phyloP scores from a whole-genome alignment of 2,888 invertebrate species.

The Harpalus rufipes region DNA sequence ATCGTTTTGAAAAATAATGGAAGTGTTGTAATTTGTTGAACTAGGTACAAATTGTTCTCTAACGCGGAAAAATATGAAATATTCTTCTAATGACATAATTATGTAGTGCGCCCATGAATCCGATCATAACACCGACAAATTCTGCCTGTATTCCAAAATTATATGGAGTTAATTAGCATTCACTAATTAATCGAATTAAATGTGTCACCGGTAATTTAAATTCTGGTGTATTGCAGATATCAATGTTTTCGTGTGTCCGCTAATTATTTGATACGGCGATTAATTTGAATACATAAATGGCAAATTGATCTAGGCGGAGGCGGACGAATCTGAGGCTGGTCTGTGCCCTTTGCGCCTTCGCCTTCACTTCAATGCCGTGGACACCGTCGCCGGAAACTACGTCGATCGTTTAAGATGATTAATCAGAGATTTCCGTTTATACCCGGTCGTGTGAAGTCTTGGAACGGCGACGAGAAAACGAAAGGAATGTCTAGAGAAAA shows the following conservation, averaged over 20 bases:
- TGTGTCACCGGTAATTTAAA: slow-evolving; percentile 58
- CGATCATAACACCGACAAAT: slow-evolving; percentile 14
- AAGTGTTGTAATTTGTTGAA: not conserved
- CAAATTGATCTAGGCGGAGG: slow-evolving; percentile 28
- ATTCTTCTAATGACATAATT: not conserved
- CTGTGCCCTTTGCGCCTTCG: slow-evolving; percentile 1
- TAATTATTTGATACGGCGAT: slow-evolving; percentile 63
- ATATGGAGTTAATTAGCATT: slow-evolving; percentile 69
- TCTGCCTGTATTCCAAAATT: slow-evolving; percentile 65
- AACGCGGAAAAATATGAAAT: not conserved
- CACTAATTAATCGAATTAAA: slow-evolving; percentile 70
- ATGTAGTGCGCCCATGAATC: not conserved
- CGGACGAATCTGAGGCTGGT: not conserved
- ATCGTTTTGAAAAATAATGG: too few relatives aligned
- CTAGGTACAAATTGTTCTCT: not conserved
- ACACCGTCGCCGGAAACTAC: slow-evolving; percentile 40
- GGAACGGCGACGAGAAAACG: slow-evolving; percentile 12
- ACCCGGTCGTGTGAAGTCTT: slow-evolving; percentile 16
- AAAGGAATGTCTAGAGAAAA: slow-evolving; percentile 17
- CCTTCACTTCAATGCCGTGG: not conserved
- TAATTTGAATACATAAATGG: slow-evolving; percentile 63
- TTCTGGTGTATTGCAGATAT: slow-evolving; percentile 58
- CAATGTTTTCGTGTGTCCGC: slow-evolving; percentile 56
- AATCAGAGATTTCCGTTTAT: slow-evolving; percentile 59
- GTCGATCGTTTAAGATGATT: slow-evolving; percentile 58